phyloP scores from a whole-genome alignment of 2,888 invertebrate genomes.

The Andrena hattorfiana region DNA sequence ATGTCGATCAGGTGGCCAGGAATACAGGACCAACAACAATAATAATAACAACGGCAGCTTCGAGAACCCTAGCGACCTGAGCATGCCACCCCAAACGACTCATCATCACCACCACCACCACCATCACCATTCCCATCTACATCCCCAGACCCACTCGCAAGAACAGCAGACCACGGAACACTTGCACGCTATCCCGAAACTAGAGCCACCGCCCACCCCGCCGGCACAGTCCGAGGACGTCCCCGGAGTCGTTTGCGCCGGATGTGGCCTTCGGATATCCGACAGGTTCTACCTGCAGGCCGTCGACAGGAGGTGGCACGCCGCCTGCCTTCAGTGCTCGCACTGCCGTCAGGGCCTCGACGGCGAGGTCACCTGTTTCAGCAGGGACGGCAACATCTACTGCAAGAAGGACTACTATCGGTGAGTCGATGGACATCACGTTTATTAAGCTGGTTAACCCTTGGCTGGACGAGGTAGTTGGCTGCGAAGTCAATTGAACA shows the following conservation, averaged over 20 bases:
- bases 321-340: slow-evolving; percentile 95
- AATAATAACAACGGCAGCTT: slow-evolving; percentile 71
- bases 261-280: slow-evolving; percentile 94
- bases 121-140: slow-evolving; percentile 77
- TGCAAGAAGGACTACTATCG: slow-evolving; percentile 99
- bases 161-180: slow-evolving; percentile 83
- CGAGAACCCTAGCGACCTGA: slow-evolving; percentile 81
- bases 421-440: slow-evolving; percentile 87
- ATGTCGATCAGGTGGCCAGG: slow-evolving; percentile 76
- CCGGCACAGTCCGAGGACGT: slow-evolving; percentile 83
- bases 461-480: neutral
- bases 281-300: slow-evolving; percentile 97
- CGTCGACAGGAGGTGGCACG: slow-evolving; percentile 97
- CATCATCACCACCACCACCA: slow-evolving; percentile 77
- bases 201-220: slow-evolving; percentile 85
- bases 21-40: slow-evolving; percentile 77
- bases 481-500: neutral
- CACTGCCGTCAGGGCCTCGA: slow-evolving; percentile 96
- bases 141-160: slow-evolving; percentile 74
- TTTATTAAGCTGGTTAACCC: slow-evolving; percentile 36
- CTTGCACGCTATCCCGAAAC: slow-evolving; percentile 86
- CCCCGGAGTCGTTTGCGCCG: slow-evolving; percentile 91
- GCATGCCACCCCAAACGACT: slow-evolving; percentile 81
- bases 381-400: slow-evolving; percentile 96
- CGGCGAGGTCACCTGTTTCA: slow-evolving; percentile 96